Evolutionary conservation across 2,888 invertebrate genomes (phyloP).

Genomic region (Callinectes sapidus): DNA sequence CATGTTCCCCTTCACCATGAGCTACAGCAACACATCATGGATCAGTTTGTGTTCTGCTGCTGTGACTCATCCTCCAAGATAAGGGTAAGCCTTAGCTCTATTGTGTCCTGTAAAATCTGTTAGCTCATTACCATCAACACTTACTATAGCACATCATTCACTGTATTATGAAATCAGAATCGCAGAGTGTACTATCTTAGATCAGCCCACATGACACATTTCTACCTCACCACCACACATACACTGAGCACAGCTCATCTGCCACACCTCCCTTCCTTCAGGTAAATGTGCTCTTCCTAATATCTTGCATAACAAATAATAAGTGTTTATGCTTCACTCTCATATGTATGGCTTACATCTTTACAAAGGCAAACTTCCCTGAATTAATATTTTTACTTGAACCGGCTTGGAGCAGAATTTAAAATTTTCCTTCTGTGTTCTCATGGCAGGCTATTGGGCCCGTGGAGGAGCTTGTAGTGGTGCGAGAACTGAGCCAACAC

Average conservation of each 20-base stretch:
- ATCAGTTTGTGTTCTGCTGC: slow-evolving; percentile 63
- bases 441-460: slow-evolving; percentile 61
- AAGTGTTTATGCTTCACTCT: background rate
- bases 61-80: slow-evolving; percentile 59
- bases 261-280: background rate
- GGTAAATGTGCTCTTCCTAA: background rate
- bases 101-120: background rate
- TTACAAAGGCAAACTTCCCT: background rate
- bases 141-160: background rate
- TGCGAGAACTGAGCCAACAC: slow-evolving; percentile 59
- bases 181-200: too few relatives aligned
- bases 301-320: background rate
- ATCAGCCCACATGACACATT: too few relatives aligned
- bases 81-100: slow-evolving; percentile 41
- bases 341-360: background rate
- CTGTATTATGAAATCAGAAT: too few relatives aligned
- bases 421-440: background rate
- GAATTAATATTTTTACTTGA: background rate
- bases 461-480: slow-evolving; percentile 67
- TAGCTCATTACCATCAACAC: background rate
- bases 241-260: background rate
- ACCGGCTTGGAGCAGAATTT: background rate
- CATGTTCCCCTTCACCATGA: slow-evolving; percentile 51
- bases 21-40: slow-evolving; percentile 67
- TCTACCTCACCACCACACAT: background rate